Percentiles rank a stretch among this genome's conserved stretches.
Evolutionary conservation across 1,140 invertebrate species (phyloP).

Genomic region (Sinonovacula constricta): DNA sequence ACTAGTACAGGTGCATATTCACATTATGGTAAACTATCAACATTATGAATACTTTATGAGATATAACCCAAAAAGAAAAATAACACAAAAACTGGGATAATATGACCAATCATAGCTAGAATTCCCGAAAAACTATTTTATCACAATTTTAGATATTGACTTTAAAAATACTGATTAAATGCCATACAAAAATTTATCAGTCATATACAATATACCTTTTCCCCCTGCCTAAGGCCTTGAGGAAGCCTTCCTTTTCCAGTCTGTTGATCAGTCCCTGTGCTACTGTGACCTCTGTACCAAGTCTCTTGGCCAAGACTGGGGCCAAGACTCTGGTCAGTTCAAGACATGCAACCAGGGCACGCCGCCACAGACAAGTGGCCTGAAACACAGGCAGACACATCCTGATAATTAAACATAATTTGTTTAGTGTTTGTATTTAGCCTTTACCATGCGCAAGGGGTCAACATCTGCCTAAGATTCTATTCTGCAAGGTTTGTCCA

Average conservation of each 20-base stretch:
- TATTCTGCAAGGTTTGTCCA: background rate
- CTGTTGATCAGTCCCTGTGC: slow-evolving; percentile 75
- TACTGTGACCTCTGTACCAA: slow-evolving; percentile 73
- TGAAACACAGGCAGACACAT: slow-evolving; percentile 47
- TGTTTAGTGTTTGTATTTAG: too few relatives aligned
- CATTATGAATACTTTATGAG: too few relatives aligned
- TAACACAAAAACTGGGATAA: too few relatives aligned
- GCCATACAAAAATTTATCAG: background rate
- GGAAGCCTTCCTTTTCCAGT: slow-evolving; percentile 74
- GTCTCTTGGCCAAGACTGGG: slow-evolving; percentile 66
- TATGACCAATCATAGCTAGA: background rate
- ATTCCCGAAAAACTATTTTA: background rate
- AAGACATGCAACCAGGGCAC: slow-evolving; percentile 67
- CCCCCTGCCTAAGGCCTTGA: slow-evolving; percentile 65
- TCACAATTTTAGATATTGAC: background rate
- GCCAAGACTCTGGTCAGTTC: slow-evolving; percentile 68
- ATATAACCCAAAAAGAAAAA: too few relatives aligned
- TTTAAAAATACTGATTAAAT: background rate
- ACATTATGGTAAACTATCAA: too few relatives aligned
- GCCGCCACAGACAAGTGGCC: slow-evolving; percentile 76
- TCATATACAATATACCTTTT: slow-evolving; percentile 63
- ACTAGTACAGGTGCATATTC: too few relatives aligned
- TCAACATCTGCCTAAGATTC: background rate
- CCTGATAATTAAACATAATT: background rate
- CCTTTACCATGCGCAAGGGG: too few relatives aligned